phyloP scores from a whole-genome alignment of 2,888 invertebrate species.

The Diloba caeruleocephala region DNA sequence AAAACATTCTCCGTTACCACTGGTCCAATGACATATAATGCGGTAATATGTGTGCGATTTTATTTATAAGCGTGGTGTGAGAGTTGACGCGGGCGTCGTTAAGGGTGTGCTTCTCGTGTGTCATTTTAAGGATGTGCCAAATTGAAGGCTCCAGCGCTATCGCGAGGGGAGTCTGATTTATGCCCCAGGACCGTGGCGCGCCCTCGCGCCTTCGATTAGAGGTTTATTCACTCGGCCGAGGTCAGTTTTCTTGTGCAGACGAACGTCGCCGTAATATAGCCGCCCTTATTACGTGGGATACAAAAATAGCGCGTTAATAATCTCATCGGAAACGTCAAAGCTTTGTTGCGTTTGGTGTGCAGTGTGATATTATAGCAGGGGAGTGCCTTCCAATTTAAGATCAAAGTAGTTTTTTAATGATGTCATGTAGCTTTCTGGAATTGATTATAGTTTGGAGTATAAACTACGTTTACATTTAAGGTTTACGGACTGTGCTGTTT shows the following conservation, averaged over 20 bases:
- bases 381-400: conserved; percentile 19
- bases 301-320: conserved; percentile 63
- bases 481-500: too few species aligned
- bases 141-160: conserved; percentile 88
- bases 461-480: too few species aligned
- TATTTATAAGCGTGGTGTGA: conserved; percentile 72
- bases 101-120: conserved; percentile 86
- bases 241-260: conserved; percentile 86
- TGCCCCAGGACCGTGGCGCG: conserved; percentile 74
- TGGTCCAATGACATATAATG: conserved; percentile 52
- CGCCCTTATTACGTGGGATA: conserved; percentile 68
- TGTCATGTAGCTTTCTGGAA: too few species aligned
- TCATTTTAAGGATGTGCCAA: conserved; percentile 90
- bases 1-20: conserved; percentile 36
- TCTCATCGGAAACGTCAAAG: conserved; percentile 41
- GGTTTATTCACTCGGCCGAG: conserved; percentile 86
- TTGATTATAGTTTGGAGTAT: neutral
- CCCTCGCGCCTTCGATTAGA: conserved; percentile 79
- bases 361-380: conserved; percentile 20
- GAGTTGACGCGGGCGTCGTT: conserved; percentile 82
- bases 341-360: conserved; percentile 43
- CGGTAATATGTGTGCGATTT: conserved; percentile 59
- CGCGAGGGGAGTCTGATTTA: conserved; percentile 87
- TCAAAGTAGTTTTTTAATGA: conserved; percentile 25
- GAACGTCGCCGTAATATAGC: conserved; percentile 68